phyloP scores from a whole-genome alignment of 2,797 vertebrate genomes.

The Leuciscus waleckii region DNA sequence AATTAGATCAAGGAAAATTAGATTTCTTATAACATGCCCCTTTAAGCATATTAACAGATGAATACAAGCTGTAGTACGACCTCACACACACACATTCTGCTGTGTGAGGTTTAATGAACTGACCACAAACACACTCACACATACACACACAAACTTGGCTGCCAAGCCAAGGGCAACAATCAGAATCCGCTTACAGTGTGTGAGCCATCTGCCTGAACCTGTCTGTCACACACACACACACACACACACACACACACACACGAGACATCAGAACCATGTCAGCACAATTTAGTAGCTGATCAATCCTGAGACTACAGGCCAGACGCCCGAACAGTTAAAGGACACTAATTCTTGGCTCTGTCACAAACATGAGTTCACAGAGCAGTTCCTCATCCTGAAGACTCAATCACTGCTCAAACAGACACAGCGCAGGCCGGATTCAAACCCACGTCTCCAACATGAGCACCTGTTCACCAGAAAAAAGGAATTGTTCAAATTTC shows the following conservation, averaged over 20 bases:
- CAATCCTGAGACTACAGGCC: conserved; percentile 46
- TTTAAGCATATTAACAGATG: not conserved
- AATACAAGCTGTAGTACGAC: not conserved
- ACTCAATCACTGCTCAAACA: conserved; percentile 31
- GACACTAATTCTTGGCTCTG: conserved; percentile 43
- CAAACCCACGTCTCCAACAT: not conserved
- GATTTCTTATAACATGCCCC: conserved; percentile 1
- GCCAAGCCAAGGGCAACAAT: conserved; percentile 6
- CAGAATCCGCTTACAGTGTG: conserved; percentile 14
- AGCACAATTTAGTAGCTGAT: conserved; percentile 27
- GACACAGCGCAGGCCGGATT: not conserved
- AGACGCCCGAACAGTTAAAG: conserved; percentile 5
- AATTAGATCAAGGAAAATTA: conserved; percentile 15
- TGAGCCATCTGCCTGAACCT: conserved; percentile 14
- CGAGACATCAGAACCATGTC: conserved; percentile 27
- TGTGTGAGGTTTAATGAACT: not conserved
- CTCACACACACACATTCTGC: not conserved
- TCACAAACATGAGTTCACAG: conserved; percentile 34
- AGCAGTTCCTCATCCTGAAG: conserved; percentile 15
- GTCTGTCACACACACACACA: not conserved
- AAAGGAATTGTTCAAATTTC: not conserved
- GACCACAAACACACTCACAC: not conserved
- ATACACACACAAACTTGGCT: conserved; percentile 6
- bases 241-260: conserved; percentile 37
- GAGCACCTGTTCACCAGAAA: not conserved